Base-by-base conservation (phyloP, 1,140 invertebrate genomes). In the Sinella curviseta region DNA sequence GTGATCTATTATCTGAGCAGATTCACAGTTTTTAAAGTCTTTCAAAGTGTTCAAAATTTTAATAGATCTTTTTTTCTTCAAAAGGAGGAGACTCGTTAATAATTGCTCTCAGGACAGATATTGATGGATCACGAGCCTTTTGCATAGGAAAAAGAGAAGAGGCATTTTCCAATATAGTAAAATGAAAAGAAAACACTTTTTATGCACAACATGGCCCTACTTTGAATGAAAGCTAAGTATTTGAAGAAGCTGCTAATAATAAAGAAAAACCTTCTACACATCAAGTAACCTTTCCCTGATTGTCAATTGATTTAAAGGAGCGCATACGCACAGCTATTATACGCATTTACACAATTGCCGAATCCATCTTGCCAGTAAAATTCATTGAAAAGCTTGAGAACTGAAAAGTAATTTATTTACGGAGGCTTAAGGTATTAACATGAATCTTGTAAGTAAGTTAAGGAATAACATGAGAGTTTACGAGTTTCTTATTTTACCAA, bases 351-450 rank as follows among this genome's bases (percentile, higher is more conserved):
- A 60, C 14, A 60, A n/a, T n/a, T n/a, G n/a, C n/a, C n/a, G n/a
- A n/a, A n/a, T n/a, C n/a, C n/a, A n/a, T n/a, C n/a, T n/a, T n/a
- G n/a, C n/a, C n/a, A n/a, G n/a, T n/a, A 20, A 48, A 48, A 48
- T 12, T 48, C 20, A 20, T 48, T 48, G 39, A 48, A 48, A 48
- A 48, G 39, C 39, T 12, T 48, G 39, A 48, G 20, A 26, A 67
- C 8, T 67, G 14, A 1, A 75, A 54, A 39, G 74, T 75, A 75
- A 75, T 75, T 75, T 54, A 75, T 70, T 70, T 70, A 70, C 31
- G 74, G 74, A 75, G 74, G 74, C 74, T 75, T 75, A 75, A 75
- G 20, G 74, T 75, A 75, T 75, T 75, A 75, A 48, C 20, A 48
- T 39, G 74, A 8, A 35, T 12, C 34, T 28, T 75, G 74, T 75